Evolutionary conservation across 2,888 invertebrate genomes (phyloP).

Genomic region (Steinernema scapterisci): DNA sequence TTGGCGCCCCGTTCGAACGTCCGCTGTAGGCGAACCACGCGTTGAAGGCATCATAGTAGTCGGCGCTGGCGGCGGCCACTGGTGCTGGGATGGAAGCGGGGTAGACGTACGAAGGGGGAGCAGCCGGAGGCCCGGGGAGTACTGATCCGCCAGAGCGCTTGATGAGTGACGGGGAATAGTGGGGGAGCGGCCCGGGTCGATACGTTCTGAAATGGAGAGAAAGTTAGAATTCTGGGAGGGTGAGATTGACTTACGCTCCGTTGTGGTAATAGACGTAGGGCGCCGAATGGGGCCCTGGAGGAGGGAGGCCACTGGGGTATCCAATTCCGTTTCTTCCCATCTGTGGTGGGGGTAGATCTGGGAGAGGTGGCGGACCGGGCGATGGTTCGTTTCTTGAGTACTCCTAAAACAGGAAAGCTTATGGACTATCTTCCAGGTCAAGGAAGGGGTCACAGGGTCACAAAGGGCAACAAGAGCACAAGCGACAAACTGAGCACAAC

Average conservation of each 20-base stretch:
- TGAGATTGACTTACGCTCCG: conserved; percentile 15
- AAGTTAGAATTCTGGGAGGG: neutral
- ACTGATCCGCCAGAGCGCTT: neutral
- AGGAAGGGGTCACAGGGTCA: neutral
- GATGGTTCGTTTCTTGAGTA: neutral
- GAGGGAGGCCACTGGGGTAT: neutral
- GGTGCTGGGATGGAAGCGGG: conserved; percentile 32
- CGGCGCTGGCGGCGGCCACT: conserved; percentile 37
- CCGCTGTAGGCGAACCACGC: conserved; percentile 56
- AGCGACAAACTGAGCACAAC: too few relatives aligned
- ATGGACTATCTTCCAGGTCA: neutral
- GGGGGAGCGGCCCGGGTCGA: conserved; percentile 4
- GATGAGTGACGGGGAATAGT: conserved; percentile 12
- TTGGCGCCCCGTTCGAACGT: neutral
- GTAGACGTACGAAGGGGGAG: conserved; percentile 28
- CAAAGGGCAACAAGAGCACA: neutral
- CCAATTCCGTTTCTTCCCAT: neutral
- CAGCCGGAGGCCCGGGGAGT: neutral
- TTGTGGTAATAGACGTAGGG: conserved; percentile 28
- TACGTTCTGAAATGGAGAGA: neutral
- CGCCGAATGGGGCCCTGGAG: neutral
- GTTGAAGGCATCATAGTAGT: conserved; percentile 62
- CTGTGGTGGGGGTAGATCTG: conserved; percentile 17
- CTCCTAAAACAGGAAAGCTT: neutral
- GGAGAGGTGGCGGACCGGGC: conserved; percentile 1